Conservation (phyloP, 2,797 vertebrate genomes). For the Chrosomus eos region DNA sequence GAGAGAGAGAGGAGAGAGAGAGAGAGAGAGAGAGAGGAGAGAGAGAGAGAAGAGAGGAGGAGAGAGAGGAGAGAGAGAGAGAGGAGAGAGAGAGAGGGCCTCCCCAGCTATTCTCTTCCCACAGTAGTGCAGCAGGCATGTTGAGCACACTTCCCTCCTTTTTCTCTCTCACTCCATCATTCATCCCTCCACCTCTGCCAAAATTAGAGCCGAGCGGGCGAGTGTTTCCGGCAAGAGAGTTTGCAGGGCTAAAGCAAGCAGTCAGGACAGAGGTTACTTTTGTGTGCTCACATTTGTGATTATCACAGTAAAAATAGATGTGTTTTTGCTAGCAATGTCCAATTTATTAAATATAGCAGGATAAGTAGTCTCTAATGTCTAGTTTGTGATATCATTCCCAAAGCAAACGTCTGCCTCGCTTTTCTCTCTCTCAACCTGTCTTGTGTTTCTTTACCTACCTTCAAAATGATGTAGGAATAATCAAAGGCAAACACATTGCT, state of each 20-base stretch:
- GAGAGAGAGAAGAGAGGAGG: too few relatives aligned
- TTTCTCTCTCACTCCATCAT: slow-evolving; percentile 47
- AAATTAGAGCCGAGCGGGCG: slow-evolving; percentile 40
- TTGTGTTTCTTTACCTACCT: not conserved
- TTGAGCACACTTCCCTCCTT: slow-evolving; percentile 8
- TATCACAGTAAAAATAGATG: slow-evolving; percentile 32
- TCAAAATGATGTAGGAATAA: slow-evolving; percentile 47
- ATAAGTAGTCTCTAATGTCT: slow-evolving; percentile 29
- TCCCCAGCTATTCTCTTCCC: slow-evolving; percentile 27
- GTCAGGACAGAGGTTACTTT: slow-evolving; percentile 44
- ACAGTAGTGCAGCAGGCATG: slow-evolving; percentile 17
- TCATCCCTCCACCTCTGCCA: slow-evolving; percentile 37
- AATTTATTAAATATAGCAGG: slow-evolving; percentile 40
- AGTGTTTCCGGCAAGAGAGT: slow-evolving; percentile 45
- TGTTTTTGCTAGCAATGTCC: slow-evolving; percentile 4
- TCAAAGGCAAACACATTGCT: slow-evolving; percentile 55
- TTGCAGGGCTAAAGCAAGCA: slow-evolving; percentile 16
- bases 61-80: too few relatives aligned
- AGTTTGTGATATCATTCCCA: not conserved
- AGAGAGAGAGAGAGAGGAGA: slow-evolving; percentile 14
- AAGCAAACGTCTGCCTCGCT: not conserved
- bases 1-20: slow-evolving; percentile 17
- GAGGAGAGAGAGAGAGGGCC: not conserved
- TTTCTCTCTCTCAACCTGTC: not conserved
- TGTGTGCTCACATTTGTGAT: slow-evolving; percentile 41